Evolutionary conservation across 2,113 vertebrate genomes (phyloP), one percentile per base, ranked within the genome.

Genomic region (Eptatretus burgeri): DNA sequence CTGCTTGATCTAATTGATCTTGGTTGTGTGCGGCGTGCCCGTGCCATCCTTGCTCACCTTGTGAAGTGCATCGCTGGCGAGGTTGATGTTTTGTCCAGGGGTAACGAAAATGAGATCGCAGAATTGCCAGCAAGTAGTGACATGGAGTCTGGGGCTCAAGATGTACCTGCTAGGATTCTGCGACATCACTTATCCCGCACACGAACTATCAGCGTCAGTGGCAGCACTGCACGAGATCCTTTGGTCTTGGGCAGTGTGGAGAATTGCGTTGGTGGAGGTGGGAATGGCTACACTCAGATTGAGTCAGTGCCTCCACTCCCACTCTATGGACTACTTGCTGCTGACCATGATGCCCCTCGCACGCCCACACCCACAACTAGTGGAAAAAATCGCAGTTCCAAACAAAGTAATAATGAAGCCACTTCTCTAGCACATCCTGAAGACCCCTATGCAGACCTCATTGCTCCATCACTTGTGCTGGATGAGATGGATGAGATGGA

Each of bases 21-120:
- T 14, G 91, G 91, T 51, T 89, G 18, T 16, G 81, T 93, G 64
- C 76, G 74, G 62, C 79, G 89, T 69, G 82, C 84, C 69, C 95
- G 94, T 71, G 91, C 89, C 63, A 95, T 98, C 71, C 75, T 98
- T 49, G 85, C 87, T 5, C 91, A 98, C 71, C 73, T 98, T 64
- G 88, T 95, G 56, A 95, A 93, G 70, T 94, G 85, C 72, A 93
- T 95, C 71, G 91, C 91, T 63, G 88, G 91, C 63, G 91, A 98
- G 76, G 76, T 93, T 50, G 53, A 5, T 18, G 53, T n/a, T 5
- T 16, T n/a, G 10, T 16, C 5, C 5, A 18, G 18, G 3, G 11
- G 18, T 18, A 18, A 60, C 11, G 53, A 1, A 5, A 18, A 10
- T 18, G 53, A 18, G 16, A 18, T 16, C 53, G 53, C 2, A 16